Conservation (phyloP, 2,888 invertebrate species). For the Chaitophorus viminalis region DNA sequence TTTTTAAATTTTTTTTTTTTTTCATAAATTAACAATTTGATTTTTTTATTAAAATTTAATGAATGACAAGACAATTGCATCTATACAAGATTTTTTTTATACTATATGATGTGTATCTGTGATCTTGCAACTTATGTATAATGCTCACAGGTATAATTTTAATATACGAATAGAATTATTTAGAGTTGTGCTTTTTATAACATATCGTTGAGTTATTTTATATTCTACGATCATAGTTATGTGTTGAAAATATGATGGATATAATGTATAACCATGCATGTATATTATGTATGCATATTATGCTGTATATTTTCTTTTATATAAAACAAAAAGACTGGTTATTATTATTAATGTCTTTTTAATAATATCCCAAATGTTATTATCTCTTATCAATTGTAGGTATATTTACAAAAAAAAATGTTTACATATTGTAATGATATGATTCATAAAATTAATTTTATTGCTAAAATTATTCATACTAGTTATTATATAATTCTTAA, state of each 20-base stretch:
- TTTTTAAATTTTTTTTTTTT: constrained; percentile 30
- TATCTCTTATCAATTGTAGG: constrained; percentile 16
- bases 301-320: constrained; percentile 9
- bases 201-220: constrained; percentile 47
- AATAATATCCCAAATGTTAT: not conserved
- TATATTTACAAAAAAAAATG: too few species aligned
- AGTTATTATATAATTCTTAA: constrained; percentile 14
- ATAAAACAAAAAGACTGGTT: constrained; percentile 25
- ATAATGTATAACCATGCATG: not conserved
- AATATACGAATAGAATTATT: constrained; percentile 20
- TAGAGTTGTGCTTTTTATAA: constrained; percentile 26
- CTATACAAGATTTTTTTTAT: constrained; percentile 13
- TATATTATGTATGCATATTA: not conserved
- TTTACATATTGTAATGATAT: constrained; percentile 14
- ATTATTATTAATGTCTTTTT: constrained; percentile 23
- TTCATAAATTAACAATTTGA: constrained; percentile 19
- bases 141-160: constrained; percentile 33
- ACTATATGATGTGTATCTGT: constrained; percentile 37
- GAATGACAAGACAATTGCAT: constrained; percentile 35
- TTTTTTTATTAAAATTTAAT: not conserved
- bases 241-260: not conserved
- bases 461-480: constrained; percentile 30
- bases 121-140: constrained; percentile 50
- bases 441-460: constrained; percentile 22
- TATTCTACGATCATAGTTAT: not conserved